Percentiles rank a stretch among this genome's conserved stretches.
Evolutionary conservation across 1,140 invertebrate species (phyloP).

Genomic region (Bombus breviceps): DNA sequence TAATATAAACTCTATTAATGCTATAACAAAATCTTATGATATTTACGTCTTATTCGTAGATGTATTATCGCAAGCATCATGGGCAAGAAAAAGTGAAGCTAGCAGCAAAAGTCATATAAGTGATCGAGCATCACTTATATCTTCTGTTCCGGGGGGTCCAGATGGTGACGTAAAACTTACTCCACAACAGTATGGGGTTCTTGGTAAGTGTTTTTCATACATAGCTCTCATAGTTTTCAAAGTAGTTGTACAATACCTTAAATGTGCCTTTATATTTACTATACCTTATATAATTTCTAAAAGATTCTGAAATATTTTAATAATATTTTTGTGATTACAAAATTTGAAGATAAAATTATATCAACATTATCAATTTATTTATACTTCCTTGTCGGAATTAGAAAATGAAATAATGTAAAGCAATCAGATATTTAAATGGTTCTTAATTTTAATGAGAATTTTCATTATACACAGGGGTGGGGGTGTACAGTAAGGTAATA

Average conservation of each 20-base stretch:
- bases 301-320: background rate
- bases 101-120: conserved; percentile 80
- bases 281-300: background rate
- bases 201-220: conserved; percentile 73
- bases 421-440: background rate
- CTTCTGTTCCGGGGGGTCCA: conserved; percentile 77
- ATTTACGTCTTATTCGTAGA: conserved; percentile 66
- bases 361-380: background rate
- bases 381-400: background rate
- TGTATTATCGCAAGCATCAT: conserved; percentile 79
- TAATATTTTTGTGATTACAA: background rate
- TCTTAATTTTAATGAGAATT: background rate
- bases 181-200: conserved; percentile 82
- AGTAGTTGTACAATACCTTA: background rate
- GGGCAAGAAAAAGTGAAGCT: conserved; percentile 80
- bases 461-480: background rate
- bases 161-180: conserved; percentile 78
- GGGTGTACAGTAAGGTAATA: background rate
- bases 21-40: background rate
- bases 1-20: background rate
- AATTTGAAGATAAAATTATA: background rate
- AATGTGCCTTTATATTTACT: background rate
- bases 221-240: background rate
- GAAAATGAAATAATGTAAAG: background rate
- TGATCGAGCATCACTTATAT: conserved; percentile 79